These are phyloP conservation scores for Cyphomyrus discorhynchus DNA, from an alignment of 2,113 vertebrate genomes.

Conservation along the genomic window DNA sequence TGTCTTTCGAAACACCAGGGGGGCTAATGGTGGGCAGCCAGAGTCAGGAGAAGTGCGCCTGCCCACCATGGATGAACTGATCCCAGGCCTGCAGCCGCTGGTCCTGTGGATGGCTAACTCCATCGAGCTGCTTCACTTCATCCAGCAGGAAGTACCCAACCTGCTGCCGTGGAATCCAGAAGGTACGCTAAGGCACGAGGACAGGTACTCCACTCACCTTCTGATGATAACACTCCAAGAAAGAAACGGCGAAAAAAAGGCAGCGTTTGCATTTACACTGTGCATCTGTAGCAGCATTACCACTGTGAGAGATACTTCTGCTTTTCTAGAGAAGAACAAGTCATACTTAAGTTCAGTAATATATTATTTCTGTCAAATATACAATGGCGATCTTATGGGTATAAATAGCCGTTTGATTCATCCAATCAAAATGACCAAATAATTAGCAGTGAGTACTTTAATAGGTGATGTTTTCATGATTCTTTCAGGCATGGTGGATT, in stretches of 20 bases:
- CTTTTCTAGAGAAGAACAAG: neutral
- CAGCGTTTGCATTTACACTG: neutral
- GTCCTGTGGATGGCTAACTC: conserved; percentile 69
- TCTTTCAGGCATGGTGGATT: conserved; percentile 48
- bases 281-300: neutral
- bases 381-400: neutral
- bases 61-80: conserved; percentile 34
- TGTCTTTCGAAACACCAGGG: neutral
- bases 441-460: neutral
- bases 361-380: neutral
- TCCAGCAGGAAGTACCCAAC: conserved; percentile 61
- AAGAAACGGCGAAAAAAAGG: neutral
- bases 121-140: conserved; percentile 64
- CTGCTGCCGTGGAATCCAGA: conserved; percentile 50
- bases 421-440: neutral
- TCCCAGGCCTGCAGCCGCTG: conserved; percentile 55
- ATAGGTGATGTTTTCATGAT: neutral
- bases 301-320: neutral
- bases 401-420: neutral
- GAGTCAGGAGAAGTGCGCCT: conserved; percentile 23
- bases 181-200: conserved; percentile 28
- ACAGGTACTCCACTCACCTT: neutral
- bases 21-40: conserved; percentile 5
- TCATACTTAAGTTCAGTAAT: neutral
- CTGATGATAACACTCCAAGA: neutral